These are phyloP conservation scores for Tamias sibiricus DNA, from an alignment of 2,113 vertebrate genomes.

Conservation along the genomic window DNA sequence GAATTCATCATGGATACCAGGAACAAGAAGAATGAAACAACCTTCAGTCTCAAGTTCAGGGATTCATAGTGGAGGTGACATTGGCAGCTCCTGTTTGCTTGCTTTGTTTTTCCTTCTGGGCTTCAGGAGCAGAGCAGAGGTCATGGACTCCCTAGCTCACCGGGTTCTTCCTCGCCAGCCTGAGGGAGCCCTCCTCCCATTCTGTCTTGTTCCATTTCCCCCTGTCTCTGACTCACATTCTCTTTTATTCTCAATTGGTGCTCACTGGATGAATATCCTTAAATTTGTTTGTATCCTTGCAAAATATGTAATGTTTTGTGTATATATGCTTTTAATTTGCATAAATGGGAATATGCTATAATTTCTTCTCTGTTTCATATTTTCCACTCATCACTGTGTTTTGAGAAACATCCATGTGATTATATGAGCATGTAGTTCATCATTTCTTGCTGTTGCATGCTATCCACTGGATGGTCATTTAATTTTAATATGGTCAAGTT, in stretches of 20 bases:
- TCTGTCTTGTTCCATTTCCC: not conserved
- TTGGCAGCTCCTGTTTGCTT: not conserved
- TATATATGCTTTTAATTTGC: not conserved
- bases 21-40: not conserved
- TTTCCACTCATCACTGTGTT: not conserved
- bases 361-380: not conserved
- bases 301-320: not conserved
- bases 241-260: not conserved
- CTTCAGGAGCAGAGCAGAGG: not conserved
- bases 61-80: not conserved
- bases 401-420: not conserved
- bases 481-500: not conserved
- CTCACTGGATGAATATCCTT: not conserved
- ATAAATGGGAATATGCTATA: not conserved
- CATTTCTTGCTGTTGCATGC: not conserved
- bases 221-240: not conserved
- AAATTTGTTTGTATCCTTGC: not conserved
- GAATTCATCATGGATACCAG: not conserved
- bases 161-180: not conserved
- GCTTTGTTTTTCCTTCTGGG: not conserved
- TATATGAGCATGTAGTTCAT: not conserved
- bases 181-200: not conserved
- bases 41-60: not conserved
- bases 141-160: not conserved
- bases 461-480: not conserved